Percentiles rank a stretch among this genome's conserved stretches.
Conservation (phyloP, 2,797 vertebrate species). For the Calcarius lapponicus region DNA sequence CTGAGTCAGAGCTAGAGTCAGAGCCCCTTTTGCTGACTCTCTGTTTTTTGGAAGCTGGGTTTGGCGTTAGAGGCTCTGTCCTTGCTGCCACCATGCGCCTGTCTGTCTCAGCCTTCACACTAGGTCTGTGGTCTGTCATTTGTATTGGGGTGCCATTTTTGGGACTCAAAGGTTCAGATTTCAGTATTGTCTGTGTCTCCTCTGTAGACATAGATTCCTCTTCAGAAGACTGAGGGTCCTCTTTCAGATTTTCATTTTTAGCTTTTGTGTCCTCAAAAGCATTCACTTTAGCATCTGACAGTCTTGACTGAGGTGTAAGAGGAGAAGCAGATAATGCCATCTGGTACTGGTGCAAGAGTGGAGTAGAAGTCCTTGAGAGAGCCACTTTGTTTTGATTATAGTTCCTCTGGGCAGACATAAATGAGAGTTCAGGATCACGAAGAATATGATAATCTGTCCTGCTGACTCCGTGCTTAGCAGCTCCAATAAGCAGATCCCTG, state of each 20-base stretch:
- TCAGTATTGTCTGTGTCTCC: conserved; percentile 73
- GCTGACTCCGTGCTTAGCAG: conserved; percentile 96
- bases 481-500: conserved; percentile 94
- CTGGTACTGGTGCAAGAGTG: conserved; percentile 81
- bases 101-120: conserved; percentile 79
- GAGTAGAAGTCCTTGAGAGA: conserved; percentile 76
- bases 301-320: conserved; percentile 78
- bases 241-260: conserved; percentile 74
- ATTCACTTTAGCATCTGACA: conserved; percentile 79
- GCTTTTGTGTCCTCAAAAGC: conserved; percentile 77
- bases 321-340: conserved; percentile 78
- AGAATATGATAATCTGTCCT: conserved; percentile 98
- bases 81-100: conserved; percentile 93
- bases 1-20: conserved; percentile 84
- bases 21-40: conserved; percentile 86
- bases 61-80: conserved; percentile 94
- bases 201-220: conserved; percentile 82
- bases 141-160: conserved; percentile 77
- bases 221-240: conserved; percentile 80
- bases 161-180: conserved; percentile 80
- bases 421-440: conserved; percentile 94
- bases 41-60: conserved; percentile 91
- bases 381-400: conserved; percentile 91
- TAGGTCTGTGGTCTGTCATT: conserved; percentile 77
- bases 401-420: conserved; percentile 92